Conservation (phyloP, 2,797 vertebrate species). For the Neopelma chrysocephalum region DNA sequence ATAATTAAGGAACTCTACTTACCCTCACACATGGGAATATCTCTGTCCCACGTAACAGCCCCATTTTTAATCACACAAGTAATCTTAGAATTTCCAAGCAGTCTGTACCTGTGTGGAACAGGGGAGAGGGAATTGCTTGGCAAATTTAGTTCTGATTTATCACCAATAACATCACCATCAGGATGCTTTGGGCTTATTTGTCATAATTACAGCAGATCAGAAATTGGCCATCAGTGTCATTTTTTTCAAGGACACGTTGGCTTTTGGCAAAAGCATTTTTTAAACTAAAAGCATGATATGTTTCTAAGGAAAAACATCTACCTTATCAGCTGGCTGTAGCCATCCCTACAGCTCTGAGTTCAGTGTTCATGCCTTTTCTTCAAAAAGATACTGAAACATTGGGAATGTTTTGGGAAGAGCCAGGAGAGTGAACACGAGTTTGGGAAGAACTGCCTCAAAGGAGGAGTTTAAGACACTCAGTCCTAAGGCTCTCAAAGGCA, state of each 20-base stretch:
- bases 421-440: background rate
- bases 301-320: background rate
- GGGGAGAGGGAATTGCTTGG: background rate
- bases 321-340: background rate
- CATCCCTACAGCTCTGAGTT: background rate
- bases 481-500: background rate
- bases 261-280: background rate
- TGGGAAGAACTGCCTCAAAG: background rate
- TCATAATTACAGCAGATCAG: background rate
- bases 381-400: background rate
- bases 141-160: background rate
- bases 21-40: conserved; percentile 24
- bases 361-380: background rate
- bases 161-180: background rate
- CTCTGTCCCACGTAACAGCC: background rate
- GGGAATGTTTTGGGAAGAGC: background rate
- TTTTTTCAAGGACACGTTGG: background rate
- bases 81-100: background rate
- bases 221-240: background rate
- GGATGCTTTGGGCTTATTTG: background rate
- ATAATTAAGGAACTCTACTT: background rate
- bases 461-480: background rate
- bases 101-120: conserved; percentile 15
- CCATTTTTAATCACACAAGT: background rate
- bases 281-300: fast-evolving